phyloP scores from a whole-genome alignment of 2,797 vertebrate genomes.

The Esox lucius region DNA sequence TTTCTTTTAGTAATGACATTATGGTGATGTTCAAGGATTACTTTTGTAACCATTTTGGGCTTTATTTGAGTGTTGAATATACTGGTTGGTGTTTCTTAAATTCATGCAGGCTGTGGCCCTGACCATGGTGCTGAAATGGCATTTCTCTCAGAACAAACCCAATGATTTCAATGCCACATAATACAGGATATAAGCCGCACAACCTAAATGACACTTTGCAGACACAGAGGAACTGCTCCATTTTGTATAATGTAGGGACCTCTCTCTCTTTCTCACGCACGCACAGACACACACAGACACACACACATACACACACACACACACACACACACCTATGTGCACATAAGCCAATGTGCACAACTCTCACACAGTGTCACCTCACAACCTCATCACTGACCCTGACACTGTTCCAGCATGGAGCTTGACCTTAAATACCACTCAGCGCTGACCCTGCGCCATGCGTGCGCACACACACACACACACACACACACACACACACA shows the following conservation, averaged over 20 bases:
- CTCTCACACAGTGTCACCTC: conserved; percentile 20
- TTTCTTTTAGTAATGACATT: too few relatives aligned
- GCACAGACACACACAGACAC: conserved; percentile 1
- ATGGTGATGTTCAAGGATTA: too few relatives aligned
- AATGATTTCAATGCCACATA: conserved; percentile 39
- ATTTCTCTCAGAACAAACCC: conserved; percentile 34
- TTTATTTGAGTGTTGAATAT: too few relatives aligned
- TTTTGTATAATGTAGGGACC: conserved; percentile 44
- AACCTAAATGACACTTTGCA: conserved; percentile 62
- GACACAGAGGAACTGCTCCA: conserved; percentile 56
- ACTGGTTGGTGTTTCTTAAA: too few relatives aligned
- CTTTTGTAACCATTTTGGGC: too few relatives aligned
- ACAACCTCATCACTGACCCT: neutral
- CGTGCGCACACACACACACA: too few relatives aligned
- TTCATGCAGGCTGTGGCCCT: too few relatives aligned
- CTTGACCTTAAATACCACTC: neutral
- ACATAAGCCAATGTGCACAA: neutral
- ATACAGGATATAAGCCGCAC: conserved; percentile 58
- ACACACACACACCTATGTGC: conserved; percentile 2
- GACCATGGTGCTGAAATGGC: conserved; percentile 71
- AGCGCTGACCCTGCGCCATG: too few relatives aligned
- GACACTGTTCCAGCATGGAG: neutral
- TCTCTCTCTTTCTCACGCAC: too few relatives aligned
- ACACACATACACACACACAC: conserved; percentile 35
- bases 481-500: neutral